A percentile compares a stretch with the other conserved stretches of the same genome.
phyloP scores from a whole-genome alignment of 2,113 vertebrate genomes.

The Pelobates fuscus region DNA sequence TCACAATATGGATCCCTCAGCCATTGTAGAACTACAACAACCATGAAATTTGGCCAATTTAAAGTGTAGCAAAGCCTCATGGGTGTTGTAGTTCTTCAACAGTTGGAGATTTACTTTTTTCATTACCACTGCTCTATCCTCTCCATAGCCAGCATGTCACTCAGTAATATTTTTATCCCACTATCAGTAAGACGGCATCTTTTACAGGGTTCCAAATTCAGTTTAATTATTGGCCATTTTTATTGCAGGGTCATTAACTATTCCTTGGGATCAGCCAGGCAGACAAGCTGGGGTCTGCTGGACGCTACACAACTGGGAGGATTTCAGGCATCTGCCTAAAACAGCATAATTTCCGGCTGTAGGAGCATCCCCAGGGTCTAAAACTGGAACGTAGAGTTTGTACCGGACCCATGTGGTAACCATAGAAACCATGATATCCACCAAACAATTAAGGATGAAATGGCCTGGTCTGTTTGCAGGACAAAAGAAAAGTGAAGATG shows the following conservation, averaged over 20 bases:
- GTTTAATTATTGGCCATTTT: neutral
- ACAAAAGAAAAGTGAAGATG: conserved; percentile 1
- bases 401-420: conserved; percentile 3
- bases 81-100: too few relatives aligned
- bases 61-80: too few relatives aligned
- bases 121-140: too few relatives aligned
- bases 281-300: conserved; percentile 15
- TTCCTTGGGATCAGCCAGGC: conserved; percentile 7
- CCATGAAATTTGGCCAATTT: too few relatives aligned
- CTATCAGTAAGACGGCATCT: neutral
- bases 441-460: conserved; percentile 10
- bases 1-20: too few relatives aligned
- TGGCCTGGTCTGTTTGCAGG: conserved; percentile 1
- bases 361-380: conserved; percentile 3
- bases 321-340: neutral
- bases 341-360: neutral
- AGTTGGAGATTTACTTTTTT: too few relatives aligned
- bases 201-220: neutral
- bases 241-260: neutral
- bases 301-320: conserved; percentile 1
- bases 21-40: too few relatives aligned
- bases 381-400: neutral
- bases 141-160: neutral
- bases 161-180: too few relatives aligned
- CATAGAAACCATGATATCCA: conserved; percentile 16